A percentile compares a stretch with the other conserved stretches of the same genome.
Evolutionary conservation across 2,113 vertebrate genomes (phyloP).

Genomic region (Plestiodon gilberti): DNA sequence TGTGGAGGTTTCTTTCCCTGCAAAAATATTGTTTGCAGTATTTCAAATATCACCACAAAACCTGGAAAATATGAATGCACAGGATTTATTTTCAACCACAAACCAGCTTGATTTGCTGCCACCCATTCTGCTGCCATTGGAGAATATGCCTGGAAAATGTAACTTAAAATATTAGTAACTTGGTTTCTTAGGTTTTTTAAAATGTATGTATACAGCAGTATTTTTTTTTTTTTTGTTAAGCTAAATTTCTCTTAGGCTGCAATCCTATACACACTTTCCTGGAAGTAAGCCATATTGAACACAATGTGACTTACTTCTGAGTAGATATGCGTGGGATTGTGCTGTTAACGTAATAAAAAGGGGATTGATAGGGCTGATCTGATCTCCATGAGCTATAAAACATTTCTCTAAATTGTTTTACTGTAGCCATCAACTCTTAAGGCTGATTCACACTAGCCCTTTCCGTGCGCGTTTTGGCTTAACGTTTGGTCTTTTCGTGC

Average conservation of each 20-base stretch:
- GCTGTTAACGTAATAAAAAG: too few relatives aligned
- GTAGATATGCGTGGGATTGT: too few relatives aligned
- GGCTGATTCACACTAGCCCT: too few relatives aligned
- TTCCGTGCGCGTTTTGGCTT: too few relatives aligned
- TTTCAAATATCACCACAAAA: constrained; percentile 43
- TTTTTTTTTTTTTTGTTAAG: constrained; percentile 15
- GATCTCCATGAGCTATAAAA: constrained; percentile 1
- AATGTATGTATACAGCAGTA: constrained; percentile 32
- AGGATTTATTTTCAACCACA: constrained; percentile 55
- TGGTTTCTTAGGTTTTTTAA: constrained; percentile 10
- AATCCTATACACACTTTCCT: background rate
- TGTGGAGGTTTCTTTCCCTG: background rate
- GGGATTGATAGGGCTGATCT: background rate
- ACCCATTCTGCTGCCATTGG: constrained; percentile 36
- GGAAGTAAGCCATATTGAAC: too few relatives aligned
- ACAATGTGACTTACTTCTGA: too few relatives aligned
- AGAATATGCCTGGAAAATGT: constrained; percentile 39
- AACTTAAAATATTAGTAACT: background rate
- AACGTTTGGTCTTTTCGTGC: too few relatives aligned
- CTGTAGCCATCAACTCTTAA: constrained; percentile 27
- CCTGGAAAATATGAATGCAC: constrained; percentile 56
- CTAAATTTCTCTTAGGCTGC: background rate
- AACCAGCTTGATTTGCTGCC: constrained; percentile 26
- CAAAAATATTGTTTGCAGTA: constrained; percentile 15
- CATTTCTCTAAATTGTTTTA: constrained; percentile 3